Percentiles rank a stretch among this genome's conserved stretches.
phyloP scores from a whole-genome alignment of 2,888 invertebrate genomes.

The Enoplolaimus lenunculus region DNA sequence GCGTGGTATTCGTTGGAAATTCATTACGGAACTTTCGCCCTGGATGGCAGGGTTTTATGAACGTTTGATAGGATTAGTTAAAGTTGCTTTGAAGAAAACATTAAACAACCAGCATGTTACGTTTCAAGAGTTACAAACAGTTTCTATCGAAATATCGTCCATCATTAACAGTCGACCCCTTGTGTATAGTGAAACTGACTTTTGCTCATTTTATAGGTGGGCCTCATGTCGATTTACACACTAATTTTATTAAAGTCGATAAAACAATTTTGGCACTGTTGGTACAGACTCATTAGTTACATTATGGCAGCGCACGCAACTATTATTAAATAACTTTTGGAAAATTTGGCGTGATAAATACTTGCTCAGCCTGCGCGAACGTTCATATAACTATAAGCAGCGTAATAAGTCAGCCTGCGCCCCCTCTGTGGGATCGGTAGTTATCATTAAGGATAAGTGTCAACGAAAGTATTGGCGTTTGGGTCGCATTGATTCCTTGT shows the following conservation, averaged over 20 bases:
- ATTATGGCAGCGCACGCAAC: background rate
- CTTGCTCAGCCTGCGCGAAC: slow-evolving; percentile 7
- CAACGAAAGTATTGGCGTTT: slow-evolving; percentile 4
- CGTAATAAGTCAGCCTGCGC: background rate
- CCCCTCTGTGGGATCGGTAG: background rate
- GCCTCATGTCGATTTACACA: background rate
- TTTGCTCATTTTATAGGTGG: background rate
- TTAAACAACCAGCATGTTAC: slow-evolving; percentile 13
- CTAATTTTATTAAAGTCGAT: background rate
- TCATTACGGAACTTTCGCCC: slow-evolving; percentile 20
- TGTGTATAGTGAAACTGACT: slow-evolving; percentile 11
- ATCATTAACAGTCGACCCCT: slow-evolving; percentile 19
- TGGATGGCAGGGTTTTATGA: slow-evolving; percentile 20
- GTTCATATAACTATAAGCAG: background rate
- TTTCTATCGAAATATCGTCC: slow-evolving; percentile 20
- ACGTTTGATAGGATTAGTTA: slow-evolving; percentile 9
- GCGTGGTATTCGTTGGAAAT: slow-evolving; percentile 15
- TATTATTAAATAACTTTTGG: slow-evolving; percentile 11
- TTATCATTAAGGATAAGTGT: background rate
- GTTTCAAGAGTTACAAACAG: slow-evolving; percentile 11
- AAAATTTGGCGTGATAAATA: slow-evolving; percentile 13
- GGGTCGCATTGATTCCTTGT: background rate
- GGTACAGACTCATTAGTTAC: background rate
- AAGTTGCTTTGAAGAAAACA: slow-evolving; percentile 16
- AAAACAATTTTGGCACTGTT: background rate